Evolutionary conservation across 2,888 invertebrate species (phyloP), one percentile per base, ranked within the genome.

Genomic region (Caenorhabditis panamensis): DNA sequence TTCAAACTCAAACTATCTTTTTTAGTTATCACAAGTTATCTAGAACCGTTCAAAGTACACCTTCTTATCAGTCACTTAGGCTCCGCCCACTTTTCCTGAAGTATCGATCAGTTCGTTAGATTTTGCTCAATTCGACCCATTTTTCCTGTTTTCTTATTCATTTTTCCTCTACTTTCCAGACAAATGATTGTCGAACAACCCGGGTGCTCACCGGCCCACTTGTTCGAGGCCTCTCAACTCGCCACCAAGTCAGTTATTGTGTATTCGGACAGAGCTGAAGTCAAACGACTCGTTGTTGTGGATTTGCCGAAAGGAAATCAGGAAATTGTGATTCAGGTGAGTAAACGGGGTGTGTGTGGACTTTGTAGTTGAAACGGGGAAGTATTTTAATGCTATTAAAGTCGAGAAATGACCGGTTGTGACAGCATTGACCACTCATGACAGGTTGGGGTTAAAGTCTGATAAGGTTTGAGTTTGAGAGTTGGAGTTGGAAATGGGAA

Each of bases 241-340:
- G 84, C 87, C 53, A 87, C 87, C 8, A 89, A 87, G 63, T 84
- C 84, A 18, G 89, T 89, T 0, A 87, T 88, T 11, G 89, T 89
- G 5, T 89, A 88, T 75, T 82, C 83, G 36, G 89, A 89, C 53
- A 62, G 89, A 44, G 89, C 89, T 1, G 89, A 89, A 80, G 90
- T 90, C 18, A 88, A 87, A 59, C 82, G 90, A 16, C 58, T 84
- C 53, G 76, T 89, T 47, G 76, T 68, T 18, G 83, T 82, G 8
- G 79, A 84, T 53, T 66, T 88, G 62, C 75, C 82, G 31, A 84
- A 86, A 37, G 89, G 89, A 11, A 84, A 79, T 37, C 88, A 83
- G 75, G 85, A 85, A 61, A 85, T 89, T 49, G 54, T 89, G 13
- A 84, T 89, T 11, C 82, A 86, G 83, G 88, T 88, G 28, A 22